Percentiles rank a stretch among this genome's conserved stretches.
Conservation (phyloP, 2,113 vertebrate species). For the Cinclus cinclus region DNA sequence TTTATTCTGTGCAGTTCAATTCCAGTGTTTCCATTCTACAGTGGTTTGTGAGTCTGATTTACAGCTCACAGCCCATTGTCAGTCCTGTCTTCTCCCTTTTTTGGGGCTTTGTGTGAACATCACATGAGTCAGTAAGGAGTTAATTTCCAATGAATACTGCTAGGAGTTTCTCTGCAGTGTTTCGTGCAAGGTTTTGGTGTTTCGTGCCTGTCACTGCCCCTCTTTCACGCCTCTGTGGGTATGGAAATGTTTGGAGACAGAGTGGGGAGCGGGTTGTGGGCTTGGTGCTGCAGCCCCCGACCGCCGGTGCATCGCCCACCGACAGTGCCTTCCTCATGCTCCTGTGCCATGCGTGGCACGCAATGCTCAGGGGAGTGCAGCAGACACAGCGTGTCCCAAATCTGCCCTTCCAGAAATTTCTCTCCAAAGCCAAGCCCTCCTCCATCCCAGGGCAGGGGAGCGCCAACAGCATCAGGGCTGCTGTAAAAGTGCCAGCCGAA, state of each 20-base stretch:
- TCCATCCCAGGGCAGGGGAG: background rate
- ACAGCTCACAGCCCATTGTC: accelerated
- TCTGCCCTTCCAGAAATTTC: conserved; percentile 51
- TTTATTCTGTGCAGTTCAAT: background rate
- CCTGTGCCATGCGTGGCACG: conserved; percentile 75
- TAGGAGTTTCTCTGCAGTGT: conserved; percentile 64
- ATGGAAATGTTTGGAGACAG: conserved; percentile 75
- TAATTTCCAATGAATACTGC: conserved; percentile 44
- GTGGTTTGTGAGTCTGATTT: background rate
- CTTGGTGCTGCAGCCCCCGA: conserved; percentile 71
- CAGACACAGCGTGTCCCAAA: conserved; percentile 14
- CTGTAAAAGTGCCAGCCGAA: background rate
- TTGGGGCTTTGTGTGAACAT: background rate
- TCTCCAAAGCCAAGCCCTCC: background rate
- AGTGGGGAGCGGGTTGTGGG: conserved; percentile 41
- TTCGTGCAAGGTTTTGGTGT: conserved; percentile 75
- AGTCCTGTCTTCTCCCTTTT: no score
- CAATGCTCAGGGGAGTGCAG: conserved; percentile 55
- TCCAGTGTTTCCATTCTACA: background rate
- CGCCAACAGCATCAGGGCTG: background rate
- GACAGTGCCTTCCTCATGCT: conserved; percentile 50
- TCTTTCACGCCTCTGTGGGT: conserved; percentile 83
- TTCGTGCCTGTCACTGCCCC: conserved; percentile 77
- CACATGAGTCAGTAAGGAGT: conserved; percentile 38
- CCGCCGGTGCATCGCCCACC: conserved; percentile 42